phyloP scores from a whole-genome alignment of 2,888 invertebrate genomes.

The Cerastoderma edule region DNA sequence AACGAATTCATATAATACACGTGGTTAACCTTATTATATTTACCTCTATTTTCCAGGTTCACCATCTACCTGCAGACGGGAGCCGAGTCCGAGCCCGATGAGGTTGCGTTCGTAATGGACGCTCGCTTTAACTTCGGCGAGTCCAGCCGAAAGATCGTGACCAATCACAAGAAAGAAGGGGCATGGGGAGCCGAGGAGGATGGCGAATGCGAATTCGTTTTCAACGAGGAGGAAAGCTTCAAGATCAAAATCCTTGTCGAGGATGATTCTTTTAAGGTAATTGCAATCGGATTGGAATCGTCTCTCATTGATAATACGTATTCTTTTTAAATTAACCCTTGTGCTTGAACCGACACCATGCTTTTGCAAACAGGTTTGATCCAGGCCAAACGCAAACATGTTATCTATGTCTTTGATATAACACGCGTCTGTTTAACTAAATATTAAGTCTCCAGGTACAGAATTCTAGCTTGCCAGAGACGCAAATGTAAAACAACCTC shows the following conservation, averaged over 20 bases:
- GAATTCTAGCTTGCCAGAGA: no score
- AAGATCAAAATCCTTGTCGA: conserved; percentile 58
- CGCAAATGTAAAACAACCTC: no score
- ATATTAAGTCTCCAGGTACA: no score
- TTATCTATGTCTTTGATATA: no score
- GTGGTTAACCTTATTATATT: neutral
- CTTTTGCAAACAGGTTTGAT: no score
- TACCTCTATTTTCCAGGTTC: conserved; percentile 37
- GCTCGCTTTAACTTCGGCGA: conserved; percentile 53
- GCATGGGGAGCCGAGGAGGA: conserved; percentile 53
- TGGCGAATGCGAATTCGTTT: conserved; percentile 43
- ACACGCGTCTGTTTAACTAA: no score
- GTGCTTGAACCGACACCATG: no score
- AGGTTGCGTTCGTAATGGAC: conserved; percentile 58
- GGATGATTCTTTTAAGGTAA: conserved; percentile 58
- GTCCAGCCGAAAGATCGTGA: conserved; percentile 43
- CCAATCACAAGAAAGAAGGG: conserved; percentile 56
- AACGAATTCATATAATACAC: neutral
- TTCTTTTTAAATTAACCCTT: no score
- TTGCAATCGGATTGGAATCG: no score
- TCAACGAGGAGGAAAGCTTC: conserved; percentile 43
- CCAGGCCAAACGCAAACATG: no score
- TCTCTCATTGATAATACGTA: no score
- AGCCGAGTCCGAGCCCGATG: conserved; percentile 51
- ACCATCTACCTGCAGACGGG: conserved; percentile 53